phyloP scores from a whole-genome alignment of 64 coral and sea anemone species.

The Stichodactyla helianthus region DNA sequence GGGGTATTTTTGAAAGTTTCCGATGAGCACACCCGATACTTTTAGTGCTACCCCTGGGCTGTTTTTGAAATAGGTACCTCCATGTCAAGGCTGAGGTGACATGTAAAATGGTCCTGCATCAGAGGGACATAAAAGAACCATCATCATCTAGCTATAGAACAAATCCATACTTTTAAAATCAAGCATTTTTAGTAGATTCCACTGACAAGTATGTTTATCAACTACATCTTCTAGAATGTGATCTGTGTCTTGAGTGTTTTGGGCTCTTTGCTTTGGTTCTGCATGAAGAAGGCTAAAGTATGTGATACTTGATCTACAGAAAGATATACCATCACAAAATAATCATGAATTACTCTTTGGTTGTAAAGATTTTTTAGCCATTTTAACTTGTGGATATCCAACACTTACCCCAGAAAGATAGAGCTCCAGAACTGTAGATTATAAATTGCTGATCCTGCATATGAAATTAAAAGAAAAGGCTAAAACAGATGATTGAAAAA shows the following conservation, averaged over 20 bases:
- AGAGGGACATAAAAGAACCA: no score
- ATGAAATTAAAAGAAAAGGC: neutral
- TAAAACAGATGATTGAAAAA: neutral
- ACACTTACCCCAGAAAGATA: neutral
- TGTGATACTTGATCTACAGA: neutral
- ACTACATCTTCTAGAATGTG: neutral
- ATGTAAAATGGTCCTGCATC: no score
- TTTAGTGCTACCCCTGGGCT: no score
- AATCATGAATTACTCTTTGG: neutral
- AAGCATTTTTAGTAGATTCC: neutral
- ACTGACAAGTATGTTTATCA: neutral
- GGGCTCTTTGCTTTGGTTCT: neutral
- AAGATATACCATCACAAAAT: neutral
- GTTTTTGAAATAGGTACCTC: no score
- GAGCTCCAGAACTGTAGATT: constrained; percentile 2
- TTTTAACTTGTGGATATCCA: neutral
- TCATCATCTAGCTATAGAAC: neutral
- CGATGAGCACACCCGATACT: no score
- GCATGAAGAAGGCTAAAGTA: neutral
- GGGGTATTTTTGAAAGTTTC: no score
- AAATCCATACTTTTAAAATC: neutral
- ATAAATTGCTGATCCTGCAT: neutral
- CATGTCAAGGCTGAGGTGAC: no score
- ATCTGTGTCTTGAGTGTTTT: neutral
- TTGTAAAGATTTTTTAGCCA: neutral